These are phyloP conservation scores for Tragulus kanchil DNA, from an alignment of 2,113 vertebrate species.

Conservation along the genomic window DNA sequence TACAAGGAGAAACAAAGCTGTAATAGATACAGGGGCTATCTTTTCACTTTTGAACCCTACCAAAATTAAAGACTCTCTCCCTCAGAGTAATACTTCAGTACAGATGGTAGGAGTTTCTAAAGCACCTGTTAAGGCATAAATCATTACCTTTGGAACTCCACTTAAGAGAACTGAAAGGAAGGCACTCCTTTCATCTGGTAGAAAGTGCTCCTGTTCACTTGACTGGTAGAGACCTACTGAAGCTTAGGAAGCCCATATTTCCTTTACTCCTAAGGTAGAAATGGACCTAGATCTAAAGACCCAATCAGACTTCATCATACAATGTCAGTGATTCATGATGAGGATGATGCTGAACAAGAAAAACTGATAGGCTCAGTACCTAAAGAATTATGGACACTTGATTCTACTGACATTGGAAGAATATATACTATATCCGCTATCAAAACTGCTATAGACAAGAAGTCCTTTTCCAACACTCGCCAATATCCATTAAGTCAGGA, in stretches of 20 bases:
- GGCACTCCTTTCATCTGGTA: not conserved
- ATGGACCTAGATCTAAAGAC: not conserved
- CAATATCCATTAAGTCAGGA: not conserved
- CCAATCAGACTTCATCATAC: not conserved
- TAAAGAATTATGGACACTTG: not conserved
- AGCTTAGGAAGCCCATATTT: not conserved
- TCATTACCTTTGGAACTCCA: not conserved
- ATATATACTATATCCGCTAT: not conserved
- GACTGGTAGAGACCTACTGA: not conserved
- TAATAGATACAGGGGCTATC: not conserved
- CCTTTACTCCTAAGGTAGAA: not conserved
- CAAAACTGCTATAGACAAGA: not conserved
- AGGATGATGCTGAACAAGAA: not conserved
- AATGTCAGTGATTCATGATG: not conserved
- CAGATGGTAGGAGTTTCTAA: not conserved
- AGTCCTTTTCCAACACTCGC: not conserved
- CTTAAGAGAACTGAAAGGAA: not conserved
- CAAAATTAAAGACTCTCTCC: not conserved
- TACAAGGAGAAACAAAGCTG: not conserved
- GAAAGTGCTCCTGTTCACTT: not conserved
- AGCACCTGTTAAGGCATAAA: not conserved
- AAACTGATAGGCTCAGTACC: not conserved
- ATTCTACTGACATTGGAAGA: not conserved
- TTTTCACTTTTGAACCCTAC: not conserved
- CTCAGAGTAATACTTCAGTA: not conserved